A percentile compares a stretch with the other conserved stretches of the same genome.
phyloP scores from a whole-genome alignment of 2,797 vertebrate genomes.

The Cheirogaleus major region DNA sequence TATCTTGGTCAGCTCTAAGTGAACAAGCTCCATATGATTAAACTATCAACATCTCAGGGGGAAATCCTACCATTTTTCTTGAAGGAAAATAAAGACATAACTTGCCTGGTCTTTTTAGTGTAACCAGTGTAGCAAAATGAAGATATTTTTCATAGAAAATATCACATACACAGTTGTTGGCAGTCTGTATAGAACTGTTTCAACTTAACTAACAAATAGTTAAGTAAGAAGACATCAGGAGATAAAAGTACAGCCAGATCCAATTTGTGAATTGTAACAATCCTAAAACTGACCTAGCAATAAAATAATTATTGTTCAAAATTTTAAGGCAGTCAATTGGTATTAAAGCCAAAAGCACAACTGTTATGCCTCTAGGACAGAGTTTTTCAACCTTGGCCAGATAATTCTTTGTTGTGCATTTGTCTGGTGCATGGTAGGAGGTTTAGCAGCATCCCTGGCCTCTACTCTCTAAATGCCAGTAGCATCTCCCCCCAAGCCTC shows the following conservation, averaged over 20 bases:
- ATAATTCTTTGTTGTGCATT: neutral
- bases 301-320: constrained; percentile 14
- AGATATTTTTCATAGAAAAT: neutral
- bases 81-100: constrained; percentile 8
- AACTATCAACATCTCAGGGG: neutral
- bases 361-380: neutral
- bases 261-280: neutral
- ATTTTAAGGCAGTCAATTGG: neutral
- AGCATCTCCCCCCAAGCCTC: neutral
- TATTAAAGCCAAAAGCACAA: neutral
- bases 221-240: neutral
- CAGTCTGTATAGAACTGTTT: neutral
- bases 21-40: neutral
- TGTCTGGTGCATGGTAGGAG: neutral
- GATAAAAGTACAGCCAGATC: neutral
- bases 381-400: neutral
- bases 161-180: neutral
- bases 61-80: neutral
- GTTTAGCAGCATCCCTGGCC: neutral
- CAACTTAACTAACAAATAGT: constrained; percentile 5
- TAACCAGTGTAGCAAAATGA: neutral
- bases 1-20: neutral
- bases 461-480: neutral
- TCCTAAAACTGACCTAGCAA: neutral
- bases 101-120: neutral